phyloP scores from a whole-genome alignment of 1,140 invertebrate species.

The Trypoxylus dichotomus region DNA sequence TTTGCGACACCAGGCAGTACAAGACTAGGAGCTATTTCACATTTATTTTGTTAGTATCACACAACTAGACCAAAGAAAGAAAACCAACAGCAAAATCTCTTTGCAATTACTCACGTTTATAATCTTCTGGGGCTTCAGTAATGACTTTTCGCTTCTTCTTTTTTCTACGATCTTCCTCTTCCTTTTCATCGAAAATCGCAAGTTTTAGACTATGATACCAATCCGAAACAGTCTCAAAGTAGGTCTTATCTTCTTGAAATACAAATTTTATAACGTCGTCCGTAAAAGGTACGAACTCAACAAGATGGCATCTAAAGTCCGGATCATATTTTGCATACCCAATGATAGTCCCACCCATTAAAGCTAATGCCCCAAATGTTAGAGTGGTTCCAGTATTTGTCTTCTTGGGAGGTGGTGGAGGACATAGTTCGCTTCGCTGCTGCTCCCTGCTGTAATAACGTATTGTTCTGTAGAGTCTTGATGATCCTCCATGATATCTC shows the following conservation, averaged over 20 bases:
- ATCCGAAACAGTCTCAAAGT: conserved; percentile 50
- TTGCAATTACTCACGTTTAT: conserved; percentile 40
- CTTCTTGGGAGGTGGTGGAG: conserved; percentile 38
- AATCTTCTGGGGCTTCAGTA: conserved; percentile 40
- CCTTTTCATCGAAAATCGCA: not conserved
- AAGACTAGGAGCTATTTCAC: conserved; percentile 44
- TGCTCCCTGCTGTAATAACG: conserved; percentile 33
- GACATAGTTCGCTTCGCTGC: conserved; percentile 35
- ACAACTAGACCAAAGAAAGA: not conserved
- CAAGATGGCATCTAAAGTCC: conserved; percentile 66
- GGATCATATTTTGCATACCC: conserved; percentile 71
- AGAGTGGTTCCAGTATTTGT: conserved; percentile 44
- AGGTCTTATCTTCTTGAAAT: conserved; percentile 67
- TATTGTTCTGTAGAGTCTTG: conserved; percentile 31
- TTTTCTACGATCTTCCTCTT: conserved; percentile 28
- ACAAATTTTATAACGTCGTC: conserved; percentile 67
- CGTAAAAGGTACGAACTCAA: conserved; percentile 67
- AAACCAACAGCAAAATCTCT: not conserved
- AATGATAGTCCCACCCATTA: conserved; percentile 61
- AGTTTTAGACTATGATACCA: conserved; percentile 38
- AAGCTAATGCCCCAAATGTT: conserved; percentile 52
- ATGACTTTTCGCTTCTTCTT: conserved; percentile 28
- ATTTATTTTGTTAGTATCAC: not conserved
- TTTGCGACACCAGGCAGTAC: conserved; percentile 46
- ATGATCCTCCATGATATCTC: conserved; percentile 3